Evolutionary conservation across 2,888 invertebrate genomes (phyloP).

Genomic region (Oscheius onirici): DNA sequence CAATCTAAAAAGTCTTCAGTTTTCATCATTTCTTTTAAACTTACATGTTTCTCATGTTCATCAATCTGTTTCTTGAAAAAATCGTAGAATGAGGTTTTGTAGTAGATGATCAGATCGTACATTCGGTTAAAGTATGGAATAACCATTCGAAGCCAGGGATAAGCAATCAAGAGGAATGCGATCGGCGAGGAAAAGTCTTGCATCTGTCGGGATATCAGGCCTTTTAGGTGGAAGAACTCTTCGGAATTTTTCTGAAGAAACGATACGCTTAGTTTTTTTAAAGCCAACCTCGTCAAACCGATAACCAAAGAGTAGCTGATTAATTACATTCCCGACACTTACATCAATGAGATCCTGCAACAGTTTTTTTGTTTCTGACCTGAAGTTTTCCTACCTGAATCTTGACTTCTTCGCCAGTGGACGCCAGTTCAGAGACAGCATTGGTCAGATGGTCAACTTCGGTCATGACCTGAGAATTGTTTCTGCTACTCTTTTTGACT

Average conservation of each 20-base stretch:
- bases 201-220: conserved; percentile 34
- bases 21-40: not conserved
- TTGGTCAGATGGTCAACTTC: conserved; percentile 34
- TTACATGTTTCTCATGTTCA: conserved; percentile 38
- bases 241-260: not conserved
- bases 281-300: conserved; percentile 40
- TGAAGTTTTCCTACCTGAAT: not conserved
- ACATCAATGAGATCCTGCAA: conserved; percentile 37
- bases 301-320: conserved; percentile 46
- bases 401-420: conserved; percentile 25
- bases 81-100: conserved; percentile 37
- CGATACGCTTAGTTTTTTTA: no score
- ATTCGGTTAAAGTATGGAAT: conserved; percentile 14
- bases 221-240: conserved; percentile 36
- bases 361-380: not conserved
- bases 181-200: conserved; percentile 7
- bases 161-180: conserved; percentile 25
- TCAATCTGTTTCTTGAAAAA: conserved; percentile 48
- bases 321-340: conserved; percentile 45
- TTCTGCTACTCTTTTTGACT: not conserved
- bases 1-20: not conserved
- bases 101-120: conserved; percentile 16
- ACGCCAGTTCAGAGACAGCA: conserved; percentile 10
- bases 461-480: conserved; percentile 26
- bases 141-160: conserved; percentile 15